These are phyloP conservation scores for Remorina albescens DNA, from an alignment of 2,797 vertebrate species.

Conservation along the genomic window DNA sequence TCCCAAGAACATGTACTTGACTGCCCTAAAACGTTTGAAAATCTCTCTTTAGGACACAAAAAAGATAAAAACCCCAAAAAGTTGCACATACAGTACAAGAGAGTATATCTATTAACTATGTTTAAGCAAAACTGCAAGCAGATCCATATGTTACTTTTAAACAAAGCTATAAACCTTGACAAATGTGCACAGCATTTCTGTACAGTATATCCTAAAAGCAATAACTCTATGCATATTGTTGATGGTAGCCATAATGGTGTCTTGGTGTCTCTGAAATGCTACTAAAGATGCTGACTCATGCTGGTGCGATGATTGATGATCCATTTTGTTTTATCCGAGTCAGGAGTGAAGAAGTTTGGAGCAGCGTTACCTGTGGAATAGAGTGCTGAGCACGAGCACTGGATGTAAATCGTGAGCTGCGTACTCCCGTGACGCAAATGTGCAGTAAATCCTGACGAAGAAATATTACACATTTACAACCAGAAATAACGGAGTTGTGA, in stretches of 20 bases:
- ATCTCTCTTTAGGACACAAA: background rate
- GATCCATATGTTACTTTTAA: background rate
- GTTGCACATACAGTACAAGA: background rate
- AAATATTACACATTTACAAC: constrained; percentile 8
- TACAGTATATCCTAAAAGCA: background rate
- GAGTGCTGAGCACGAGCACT: constrained; percentile 1
- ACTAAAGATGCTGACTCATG: constrained; percentile 32
- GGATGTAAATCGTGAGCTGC: background rate
- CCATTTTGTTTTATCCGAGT: constrained; percentile 26
- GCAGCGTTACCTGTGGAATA: constrained; percentile 11
- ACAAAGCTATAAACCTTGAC: background rate
- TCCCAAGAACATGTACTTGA: background rate
- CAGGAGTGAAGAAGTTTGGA: constrained; percentile 23
- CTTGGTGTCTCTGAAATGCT: constrained; percentile 7
- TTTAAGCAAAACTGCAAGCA: constrained; percentile 2
- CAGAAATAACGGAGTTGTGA: constrained; percentile 3
- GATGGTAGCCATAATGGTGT: constrained; percentile 1
- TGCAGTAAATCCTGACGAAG: constrained; percentile 30
- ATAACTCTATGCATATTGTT: constrained; percentile 9
- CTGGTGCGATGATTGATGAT: constrained; percentile 17
- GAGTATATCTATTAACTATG: constrained; percentile 1
- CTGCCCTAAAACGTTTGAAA: background rate
- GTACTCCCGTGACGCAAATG: constrained; percentile 27
- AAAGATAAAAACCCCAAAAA: background rate
- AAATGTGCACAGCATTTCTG: background rate